phyloP scores from a whole-genome alignment of 2,888 invertebrate genomes.

The Glyphotaelius pellucidus region DNA sequence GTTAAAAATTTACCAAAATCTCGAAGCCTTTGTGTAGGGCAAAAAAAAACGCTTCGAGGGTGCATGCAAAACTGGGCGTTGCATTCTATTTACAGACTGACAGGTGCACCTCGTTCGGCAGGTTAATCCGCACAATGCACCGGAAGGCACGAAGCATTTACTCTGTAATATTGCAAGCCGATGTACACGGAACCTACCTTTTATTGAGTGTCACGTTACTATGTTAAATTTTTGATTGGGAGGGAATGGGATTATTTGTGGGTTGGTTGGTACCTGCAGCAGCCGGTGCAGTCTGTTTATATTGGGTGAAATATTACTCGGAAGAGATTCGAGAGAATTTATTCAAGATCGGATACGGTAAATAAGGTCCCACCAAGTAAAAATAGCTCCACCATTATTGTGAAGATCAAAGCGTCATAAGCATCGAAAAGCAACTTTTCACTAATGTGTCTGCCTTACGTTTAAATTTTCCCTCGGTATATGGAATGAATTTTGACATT shows the following conservation, averaged over 20 bases:
- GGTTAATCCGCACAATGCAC: background rate
- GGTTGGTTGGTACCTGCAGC: constrained; percentile 16
- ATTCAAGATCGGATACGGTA: background rate
- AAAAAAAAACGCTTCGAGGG: constrained; percentile 35
- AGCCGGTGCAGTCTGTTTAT: constrained; percentile 26
- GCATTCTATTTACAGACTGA: background rate
- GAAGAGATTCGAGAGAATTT: background rate
- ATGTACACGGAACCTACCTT: background rate
- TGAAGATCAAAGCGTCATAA: background rate
- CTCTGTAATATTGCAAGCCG: background rate
- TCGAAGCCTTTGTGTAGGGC: background rate
- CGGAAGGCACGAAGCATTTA: background rate
- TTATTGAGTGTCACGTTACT: constrained; percentile 6
- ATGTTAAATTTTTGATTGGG: background rate
- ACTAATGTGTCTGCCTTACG: background rate
- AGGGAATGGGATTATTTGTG: background rate
- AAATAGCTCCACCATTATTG: background rate
- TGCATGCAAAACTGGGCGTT: constrained; percentile 35
- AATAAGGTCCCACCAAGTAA: background rate
- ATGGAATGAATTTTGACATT: background rate
- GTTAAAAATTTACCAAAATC: background rate
- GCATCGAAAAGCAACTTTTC: background rate
- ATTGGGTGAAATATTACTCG: constrained; percentile 21
- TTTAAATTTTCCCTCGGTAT: background rate
- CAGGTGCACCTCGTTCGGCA: constrained; percentile 8